phyloP scores from a whole-genome alignment of 2,888 invertebrate species.

The Siphonodentalium dalli region DNA sequence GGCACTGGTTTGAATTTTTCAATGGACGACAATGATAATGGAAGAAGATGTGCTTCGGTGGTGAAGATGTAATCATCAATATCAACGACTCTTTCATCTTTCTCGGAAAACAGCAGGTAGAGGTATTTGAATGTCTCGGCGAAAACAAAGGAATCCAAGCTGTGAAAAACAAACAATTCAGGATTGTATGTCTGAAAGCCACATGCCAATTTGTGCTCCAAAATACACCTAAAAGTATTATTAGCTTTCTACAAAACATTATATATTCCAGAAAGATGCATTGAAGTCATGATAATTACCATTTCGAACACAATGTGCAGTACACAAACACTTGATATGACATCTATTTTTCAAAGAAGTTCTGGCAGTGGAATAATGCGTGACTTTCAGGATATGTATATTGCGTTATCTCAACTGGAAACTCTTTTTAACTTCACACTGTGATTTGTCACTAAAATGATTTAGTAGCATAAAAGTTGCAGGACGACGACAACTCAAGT shows the following conservation, averaged over 20 bases:
- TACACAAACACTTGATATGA: background rate
- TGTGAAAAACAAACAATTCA: constrained; percentile 22
- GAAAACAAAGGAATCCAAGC: constrained; percentile 98
- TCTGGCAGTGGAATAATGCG: too few relatives aligned
- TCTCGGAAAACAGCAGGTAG: constrained; percentile 89
- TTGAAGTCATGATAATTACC: background rate
- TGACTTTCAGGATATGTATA: too few relatives aligned
- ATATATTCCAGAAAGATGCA: background rate
- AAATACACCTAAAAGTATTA: background rate
- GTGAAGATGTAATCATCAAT: constrained; percentile 68
- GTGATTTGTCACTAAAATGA: too few relatives aligned
- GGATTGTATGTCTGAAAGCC: background rate
- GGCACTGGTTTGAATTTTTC: constrained; percentile 33
- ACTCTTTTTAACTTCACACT: too few relatives aligned
- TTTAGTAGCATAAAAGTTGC: too few relatives aligned
- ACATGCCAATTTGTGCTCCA: background rate
- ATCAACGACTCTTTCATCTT: constrained; percentile 74
- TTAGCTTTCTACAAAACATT: background rate
- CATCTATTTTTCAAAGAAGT: background rate
- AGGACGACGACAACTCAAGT: too few relatives aligned
- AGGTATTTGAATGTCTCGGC: constrained; percentile 98
- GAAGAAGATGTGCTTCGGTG: constrained; percentile 91
- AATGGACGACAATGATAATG: constrained; percentile 69
- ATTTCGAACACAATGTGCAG: background rate
- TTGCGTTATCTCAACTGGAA: too few relatives aligned